Conservation (phyloP, 2,888 invertebrate species). For the Caradrina clavipalpis region DNA sequence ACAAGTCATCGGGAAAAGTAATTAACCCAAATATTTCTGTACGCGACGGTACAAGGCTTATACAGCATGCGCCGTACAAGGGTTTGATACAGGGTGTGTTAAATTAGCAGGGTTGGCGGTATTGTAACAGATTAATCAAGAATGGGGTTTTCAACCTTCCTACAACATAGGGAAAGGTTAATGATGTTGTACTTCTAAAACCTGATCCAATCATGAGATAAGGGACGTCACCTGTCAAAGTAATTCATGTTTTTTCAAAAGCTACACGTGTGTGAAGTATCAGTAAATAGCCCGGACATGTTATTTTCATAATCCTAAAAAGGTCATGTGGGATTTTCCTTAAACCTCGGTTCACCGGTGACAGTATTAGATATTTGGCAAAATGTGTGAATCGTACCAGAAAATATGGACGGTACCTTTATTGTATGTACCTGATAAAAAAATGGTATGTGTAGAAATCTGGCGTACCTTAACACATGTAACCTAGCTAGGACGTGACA, state of each 20-base stretch:
- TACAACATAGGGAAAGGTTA: constrained; percentile 33
- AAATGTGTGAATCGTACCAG: neutral
- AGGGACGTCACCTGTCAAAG: neutral
- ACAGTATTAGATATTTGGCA: neutral
- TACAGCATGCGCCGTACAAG: constrained; percentile 51
- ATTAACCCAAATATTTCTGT: constrained; percentile 75
- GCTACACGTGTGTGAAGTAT: neutral
- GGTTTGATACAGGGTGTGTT: constrained; percentile 51
- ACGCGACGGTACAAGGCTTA: constrained; percentile 39
- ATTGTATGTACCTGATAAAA: neutral
- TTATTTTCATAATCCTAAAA: constrained; percentile 6
- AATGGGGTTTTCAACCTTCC: constrained; percentile 31
- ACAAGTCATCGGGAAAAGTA: constrained; percentile 69
- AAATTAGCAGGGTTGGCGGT: constrained; percentile 26
- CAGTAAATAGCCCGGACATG: constrained; percentile 1
- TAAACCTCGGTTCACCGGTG: neutral
- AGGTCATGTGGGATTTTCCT: constrained; percentile 1
- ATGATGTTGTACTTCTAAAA: constrained; percentile 26
- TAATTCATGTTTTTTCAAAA: constrained; percentile 10
- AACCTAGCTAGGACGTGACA: no score
- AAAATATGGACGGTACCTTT: neutral
- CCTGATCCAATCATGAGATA: constrained; percentile 19
- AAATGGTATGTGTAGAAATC: no score
- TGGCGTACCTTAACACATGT: no score
- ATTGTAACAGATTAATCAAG: constrained; percentile 47